Conservation (phyloP, 2,797 vertebrate genomes). For the Spea hammondii region DNA sequence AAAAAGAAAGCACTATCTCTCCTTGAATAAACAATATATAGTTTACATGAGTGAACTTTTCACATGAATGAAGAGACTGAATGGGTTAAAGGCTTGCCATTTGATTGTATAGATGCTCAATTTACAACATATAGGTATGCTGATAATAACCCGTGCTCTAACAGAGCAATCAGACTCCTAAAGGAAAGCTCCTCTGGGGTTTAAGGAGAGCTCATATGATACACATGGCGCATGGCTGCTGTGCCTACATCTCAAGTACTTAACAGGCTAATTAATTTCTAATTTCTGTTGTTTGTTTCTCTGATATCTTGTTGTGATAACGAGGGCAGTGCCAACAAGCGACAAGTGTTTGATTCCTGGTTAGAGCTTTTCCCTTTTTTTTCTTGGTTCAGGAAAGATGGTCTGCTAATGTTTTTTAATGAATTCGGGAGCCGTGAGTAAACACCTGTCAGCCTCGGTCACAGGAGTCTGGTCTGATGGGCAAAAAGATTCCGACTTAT, state of each 20-base stretch:
- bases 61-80: too few relatives aligned
- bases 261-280: constrained; percentile 39
- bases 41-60: too few relatives aligned
- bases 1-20: too few relatives aligned
- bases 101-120: too few relatives aligned
- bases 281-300: constrained; percentile 35
- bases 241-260: constrained; percentile 14
- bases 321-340: constrained; percentile 1
- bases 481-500: not conserved
- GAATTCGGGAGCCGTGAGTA: not conserved
- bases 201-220: not conserved
- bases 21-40: too few relatives aligned
- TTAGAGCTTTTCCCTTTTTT: not conserved
- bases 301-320: constrained; percentile 35
- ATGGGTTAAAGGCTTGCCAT: too few relatives aligned
- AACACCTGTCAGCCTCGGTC: not conserved
- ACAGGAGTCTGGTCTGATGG: not conserved
- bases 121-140: too few relatives aligned
- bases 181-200: too few relatives aligned
- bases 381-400: not conserved
- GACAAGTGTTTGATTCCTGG: constrained; percentile 16
- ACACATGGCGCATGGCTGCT: constrained; percentile 13
- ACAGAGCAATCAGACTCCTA: too few relatives aligned
- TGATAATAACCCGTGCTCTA: too few relatives aligned
- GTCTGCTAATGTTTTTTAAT: not conserved